A percentile compares a stretch with the other conserved stretches of the same genome.
These are phyloP conservation scores for Apostichopus japonicus DNA, from an alignment of 35 echinoderm and acorn worm genomes.

Conservation along the genomic window DNA sequence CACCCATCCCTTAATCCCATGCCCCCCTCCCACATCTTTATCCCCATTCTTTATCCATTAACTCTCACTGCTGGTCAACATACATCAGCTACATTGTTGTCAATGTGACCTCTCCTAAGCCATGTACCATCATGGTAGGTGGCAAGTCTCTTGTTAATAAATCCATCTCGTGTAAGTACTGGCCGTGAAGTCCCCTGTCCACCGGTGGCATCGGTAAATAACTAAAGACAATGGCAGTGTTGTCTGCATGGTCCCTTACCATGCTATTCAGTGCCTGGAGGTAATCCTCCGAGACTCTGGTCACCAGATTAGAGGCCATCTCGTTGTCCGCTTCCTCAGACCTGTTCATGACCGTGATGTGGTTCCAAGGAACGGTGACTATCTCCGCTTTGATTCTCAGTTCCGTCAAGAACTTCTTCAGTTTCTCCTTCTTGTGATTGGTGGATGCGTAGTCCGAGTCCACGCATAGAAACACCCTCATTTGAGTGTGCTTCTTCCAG, in stretches of 20 bases:
- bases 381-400: constrained; percentile 90
- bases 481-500: constrained; percentile 71
- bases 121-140: constrained; percentile 94
- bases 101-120: constrained; percentile 77
- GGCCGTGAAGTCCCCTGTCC: constrained; percentile 59
- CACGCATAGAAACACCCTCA: constrained; percentile 89
- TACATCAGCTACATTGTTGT: constrained; percentile 57
- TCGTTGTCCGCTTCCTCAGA: constrained; percentile 9
- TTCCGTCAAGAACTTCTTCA: constrained; percentile 74
- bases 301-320: constrained; percentile 36
- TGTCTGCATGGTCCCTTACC: constrained; percentile 62
- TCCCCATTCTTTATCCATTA: not conserved
- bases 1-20: not conserved
- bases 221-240: constrained; percentile 77
- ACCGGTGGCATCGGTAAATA: constrained; percentile 88
- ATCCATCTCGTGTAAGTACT: constrained; percentile 79
- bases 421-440: constrained; percentile 70
- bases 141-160: constrained; percentile 75
- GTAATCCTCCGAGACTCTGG: constrained; percentile 74
- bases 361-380: constrained; percentile 73
- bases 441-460: constrained; percentile 66
- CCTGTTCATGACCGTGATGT: constrained; percentile 65
- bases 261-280: constrained; percentile 75
- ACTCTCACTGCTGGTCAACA: not conserved
- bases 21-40: not conserved